These are phyloP conservation scores for Anthopleura xanthogrammica DNA, from an alignment of 92 coral and sea anemone genomes.

Conservation along the genomic window DNA sequence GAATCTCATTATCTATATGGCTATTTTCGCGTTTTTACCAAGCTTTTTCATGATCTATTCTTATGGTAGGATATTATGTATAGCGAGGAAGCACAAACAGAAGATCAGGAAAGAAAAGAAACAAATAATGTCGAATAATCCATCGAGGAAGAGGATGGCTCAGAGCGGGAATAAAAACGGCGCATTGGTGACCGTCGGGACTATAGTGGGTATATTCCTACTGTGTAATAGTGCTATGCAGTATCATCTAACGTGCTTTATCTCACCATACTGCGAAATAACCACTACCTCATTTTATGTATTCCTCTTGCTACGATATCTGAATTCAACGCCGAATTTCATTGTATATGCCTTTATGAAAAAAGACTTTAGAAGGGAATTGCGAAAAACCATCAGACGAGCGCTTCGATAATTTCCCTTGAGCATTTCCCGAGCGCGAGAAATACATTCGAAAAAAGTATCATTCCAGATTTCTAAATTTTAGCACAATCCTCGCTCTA, in stretches of 20 bases:
- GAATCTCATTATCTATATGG: slow-evolving; percentile 19
- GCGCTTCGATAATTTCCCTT: background rate
- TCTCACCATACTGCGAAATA: slow-evolving; percentile 12
- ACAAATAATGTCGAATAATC: slow-evolving; percentile 21
- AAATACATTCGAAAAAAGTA: background rate
- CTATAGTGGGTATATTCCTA: slow-evolving; percentile 31
- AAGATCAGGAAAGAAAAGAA: slow-evolving; percentile 24
- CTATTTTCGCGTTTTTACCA: slow-evolving; percentile 26
- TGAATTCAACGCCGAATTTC: slow-evolving; percentile 38
- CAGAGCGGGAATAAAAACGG: slow-evolving; percentile 45
- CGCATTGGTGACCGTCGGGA: slow-evolving; percentile 37
- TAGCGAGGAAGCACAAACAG: slow-evolving; percentile 27
- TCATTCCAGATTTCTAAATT: background rate
- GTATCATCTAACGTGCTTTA: slow-evolving; percentile 23
- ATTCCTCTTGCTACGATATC: slow-evolving; percentile 24
- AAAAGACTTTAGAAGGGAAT: slow-evolving; percentile 35
- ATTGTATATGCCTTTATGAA: slow-evolving; percentile 44
- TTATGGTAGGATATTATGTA: slow-evolving; percentile 23
- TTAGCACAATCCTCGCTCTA: background rate
- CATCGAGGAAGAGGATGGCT: slow-evolving; percentile 17
- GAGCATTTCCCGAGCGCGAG: background rate
- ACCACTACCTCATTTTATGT: background rate
- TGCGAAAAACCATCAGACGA: slow-evolving; percentile 23
- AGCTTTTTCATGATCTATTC: slow-evolving; percentile 36
- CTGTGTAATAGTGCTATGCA: slow-evolving; percentile 30